phyloP scores from a whole-genome alignment of 1,140 invertebrate genomes.

The Gonioctena quinquepunctata region DNA sequence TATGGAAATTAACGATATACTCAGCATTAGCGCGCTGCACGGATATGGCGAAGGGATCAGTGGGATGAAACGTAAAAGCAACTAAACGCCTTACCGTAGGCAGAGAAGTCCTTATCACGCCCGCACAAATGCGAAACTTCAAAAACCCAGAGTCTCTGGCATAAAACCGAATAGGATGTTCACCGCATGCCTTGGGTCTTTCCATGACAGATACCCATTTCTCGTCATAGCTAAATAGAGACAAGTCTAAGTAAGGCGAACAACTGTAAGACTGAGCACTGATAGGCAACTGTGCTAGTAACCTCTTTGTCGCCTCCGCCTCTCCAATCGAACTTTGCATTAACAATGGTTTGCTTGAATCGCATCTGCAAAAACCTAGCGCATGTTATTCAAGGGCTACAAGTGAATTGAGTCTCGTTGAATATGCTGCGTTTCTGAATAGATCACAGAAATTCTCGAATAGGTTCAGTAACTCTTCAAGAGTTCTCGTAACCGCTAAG shows the following conservation, averaged over 20 bases:
- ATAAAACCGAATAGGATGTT: slow-evolving; percentile 94
- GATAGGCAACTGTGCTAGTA: slow-evolving; percentile 91
- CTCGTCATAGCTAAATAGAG: slow-evolving; percentile 94
- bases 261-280: slow-evolving; percentile 92
- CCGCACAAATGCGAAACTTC: slow-evolving; percentile 88
- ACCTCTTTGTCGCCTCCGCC: slow-evolving; percentile 85
- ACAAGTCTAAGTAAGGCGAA: slow-evolving; percentile 91
- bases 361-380: slow-evolving; percentile 65
- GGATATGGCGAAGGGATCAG: slow-evolving; percentile 94
- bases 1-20: slow-evolving; percentile 95
- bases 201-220: slow-evolving; percentile 96
- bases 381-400: slow-evolving; percentile 90
- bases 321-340: slow-evolving; percentile 82
- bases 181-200: slow-evolving; percentile 90
- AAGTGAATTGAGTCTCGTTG: slow-evolving; percentile 83
- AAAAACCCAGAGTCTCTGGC: slow-evolving; percentile 84
- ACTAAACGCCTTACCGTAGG: slow-evolving; percentile 77
- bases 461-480: slow-evolving; percentile 79
- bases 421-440: slow-evolving; percentile 86
- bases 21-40: slow-evolving; percentile 94
- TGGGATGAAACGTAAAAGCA: slow-evolving; percentile 98
- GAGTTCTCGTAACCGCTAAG: slow-evolving; percentile 88
- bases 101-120: slow-evolving; percentile 65
- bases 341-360: slow-evolving; percentile 87
- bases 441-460: slow-evolving; percentile 93